phyloP scores from a whole-genome alignment of 2,888 invertebrate species.

The Agriopis leucophaearia region DNA sequence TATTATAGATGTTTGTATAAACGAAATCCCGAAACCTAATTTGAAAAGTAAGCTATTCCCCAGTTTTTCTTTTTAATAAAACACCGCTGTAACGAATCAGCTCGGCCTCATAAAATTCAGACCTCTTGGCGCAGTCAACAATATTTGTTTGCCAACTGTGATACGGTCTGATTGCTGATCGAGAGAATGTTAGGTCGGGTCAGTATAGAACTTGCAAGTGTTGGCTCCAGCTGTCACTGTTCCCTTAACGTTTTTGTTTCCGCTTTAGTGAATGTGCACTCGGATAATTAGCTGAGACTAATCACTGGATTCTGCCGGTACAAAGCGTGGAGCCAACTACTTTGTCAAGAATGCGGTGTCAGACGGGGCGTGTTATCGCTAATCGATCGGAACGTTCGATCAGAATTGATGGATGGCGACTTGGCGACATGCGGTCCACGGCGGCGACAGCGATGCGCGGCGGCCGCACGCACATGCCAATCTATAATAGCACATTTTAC shows the following conservation, averaged over 20 bases:
- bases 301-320: conserved; percentile 40
- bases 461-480: conserved; percentile 69
- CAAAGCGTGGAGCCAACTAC: conserved; percentile 59
- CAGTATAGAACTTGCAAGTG: conserved; percentile 14
- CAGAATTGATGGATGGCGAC: conserved; percentile 80
- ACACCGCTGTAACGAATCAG: conserved; percentile 37
- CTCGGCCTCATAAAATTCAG: conserved; percentile 42
- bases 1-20: neutral
- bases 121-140: conserved; percentile 43
- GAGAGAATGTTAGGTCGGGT: conserved; percentile 11
- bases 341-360: conserved; percentile 64
- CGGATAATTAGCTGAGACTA: conserved; percentile 23
- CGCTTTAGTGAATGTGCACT: conserved; percentile 10
- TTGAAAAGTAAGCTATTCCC: conserved; percentile 37
- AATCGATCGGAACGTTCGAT: conserved; percentile 80
- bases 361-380: conserved; percentile 66
- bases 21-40: conserved; percentile 23
- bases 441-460: conserved; percentile 58
- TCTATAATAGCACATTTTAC: conserved; percentile 69
- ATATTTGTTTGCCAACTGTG: conserved; percentile 46
- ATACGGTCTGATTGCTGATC: conserved; percentile 30
- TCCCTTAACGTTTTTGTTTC: conserved; percentile 1
- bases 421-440: conserved; percentile 73
- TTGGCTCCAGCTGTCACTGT: conserved; percentile 10
- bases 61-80: conserved; percentile 28